Percentiles rank a stretch among this genome's conserved stretches.
phyloP scores from a whole-genome alignment of 2,113 vertebrate genomes.

The Ibidorhyncha struthersii region DNA sequence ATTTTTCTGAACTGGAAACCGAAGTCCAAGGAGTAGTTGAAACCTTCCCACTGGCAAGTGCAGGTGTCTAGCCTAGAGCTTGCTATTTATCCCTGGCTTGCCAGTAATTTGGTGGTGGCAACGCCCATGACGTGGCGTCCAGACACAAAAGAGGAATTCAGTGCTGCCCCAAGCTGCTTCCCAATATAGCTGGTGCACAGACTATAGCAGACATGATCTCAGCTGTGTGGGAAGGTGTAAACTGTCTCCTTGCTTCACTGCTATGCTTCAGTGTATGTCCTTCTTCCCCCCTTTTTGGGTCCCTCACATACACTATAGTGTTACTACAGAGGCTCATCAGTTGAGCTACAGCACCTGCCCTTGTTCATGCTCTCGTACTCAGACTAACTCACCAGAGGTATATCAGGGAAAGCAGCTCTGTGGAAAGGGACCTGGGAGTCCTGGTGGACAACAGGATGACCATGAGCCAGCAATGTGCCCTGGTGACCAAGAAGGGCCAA shows the following conservation, averaged over 20 bases:
- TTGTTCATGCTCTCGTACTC: background rate
- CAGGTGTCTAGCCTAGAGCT: slow-evolving; percentile 12
- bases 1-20: background rate
- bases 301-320: rapidly evolving
- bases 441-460: no score
- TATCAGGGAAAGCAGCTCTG: no score
- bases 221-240: slow-evolving; percentile 27
- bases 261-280: background rate
- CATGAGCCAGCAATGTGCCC: no score
- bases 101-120: background rate
- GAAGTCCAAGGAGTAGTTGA: background rate
- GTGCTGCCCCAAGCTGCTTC: background rate
- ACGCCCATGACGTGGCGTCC: background rate
- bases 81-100: background rate
- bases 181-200: background rate
- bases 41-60: background rate
- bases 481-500: no score
- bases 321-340: background rate
- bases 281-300: background rate
- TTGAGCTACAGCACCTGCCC: background rate
- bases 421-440: no score
- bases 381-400: background rate
- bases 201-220: slow-evolving; percentile 42
- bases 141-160: slow-evolving; percentile 35
- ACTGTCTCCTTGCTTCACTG: background rate